Conservation (phyloP, 2,888 invertebrate genomes). For the Cheilosia variabilis region DNA sequence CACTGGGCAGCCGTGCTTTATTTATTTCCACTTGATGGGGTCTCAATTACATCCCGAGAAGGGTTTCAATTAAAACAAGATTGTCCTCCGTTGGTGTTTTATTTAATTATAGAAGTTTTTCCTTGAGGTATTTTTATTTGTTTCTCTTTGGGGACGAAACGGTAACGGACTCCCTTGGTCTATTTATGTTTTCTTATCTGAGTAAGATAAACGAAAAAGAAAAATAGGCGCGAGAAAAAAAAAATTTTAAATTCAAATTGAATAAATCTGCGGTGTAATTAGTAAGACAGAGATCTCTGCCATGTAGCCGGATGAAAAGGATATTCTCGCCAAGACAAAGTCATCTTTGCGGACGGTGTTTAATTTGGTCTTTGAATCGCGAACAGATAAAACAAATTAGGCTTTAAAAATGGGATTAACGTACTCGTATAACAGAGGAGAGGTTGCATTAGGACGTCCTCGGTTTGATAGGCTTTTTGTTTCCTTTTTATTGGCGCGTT, state of each 20-base stretch:
- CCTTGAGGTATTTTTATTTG: conserved; percentile 44
- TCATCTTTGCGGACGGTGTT: conserved; percentile 43
- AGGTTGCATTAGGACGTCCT: background rate
- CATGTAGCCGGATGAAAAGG: conserved; percentile 11
- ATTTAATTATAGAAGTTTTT: conserved; percentile 64
- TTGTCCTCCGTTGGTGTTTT: conserved; percentile 73
- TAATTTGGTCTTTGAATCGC: conserved; percentile 38
- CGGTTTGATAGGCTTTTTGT: no score
- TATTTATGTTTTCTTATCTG: conserved; percentile 33
- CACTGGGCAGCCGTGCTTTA: conserved; percentile 29
- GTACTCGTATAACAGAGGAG: background rate
- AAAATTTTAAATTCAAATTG: conserved; percentile 63
- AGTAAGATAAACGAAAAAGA: background rate
- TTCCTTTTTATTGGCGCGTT: no score
- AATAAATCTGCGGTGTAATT: conserved; percentile 62
- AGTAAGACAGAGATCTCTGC: conserved; percentile 28
- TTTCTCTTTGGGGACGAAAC: conserved; percentile 7
- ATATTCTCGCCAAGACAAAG: conserved; percentile 10
- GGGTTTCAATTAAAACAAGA: conserved; percentile 75
- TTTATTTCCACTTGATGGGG: conserved; percentile 72
- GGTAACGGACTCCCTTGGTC: background rate
- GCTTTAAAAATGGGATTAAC: conserved; percentile 6
- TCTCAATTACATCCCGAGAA: conserved; percentile 73
- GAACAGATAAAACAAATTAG: conserved; percentile 42
- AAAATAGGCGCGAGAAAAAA: conserved; percentile 22